These are phyloP conservation scores for Anoplopoma fimbria DNA, from an alignment of 2,113 vertebrate species.

Conservation along the genomic window DNA sequence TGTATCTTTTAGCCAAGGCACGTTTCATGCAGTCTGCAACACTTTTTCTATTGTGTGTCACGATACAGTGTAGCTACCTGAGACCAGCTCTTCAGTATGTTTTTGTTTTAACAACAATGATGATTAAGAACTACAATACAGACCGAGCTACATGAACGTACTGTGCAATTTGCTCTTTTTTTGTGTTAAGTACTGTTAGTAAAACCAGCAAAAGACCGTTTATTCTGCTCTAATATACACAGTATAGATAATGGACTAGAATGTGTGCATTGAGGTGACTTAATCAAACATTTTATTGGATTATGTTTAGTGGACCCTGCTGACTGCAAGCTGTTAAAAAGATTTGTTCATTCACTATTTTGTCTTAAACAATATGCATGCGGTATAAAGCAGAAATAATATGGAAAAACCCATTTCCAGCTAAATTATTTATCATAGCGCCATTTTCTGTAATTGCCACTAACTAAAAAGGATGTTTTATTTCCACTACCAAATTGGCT, in stretches of 20 bases:
- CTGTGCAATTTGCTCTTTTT: slow-evolving; percentile 34
- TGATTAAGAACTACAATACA: slow-evolving; percentile 27
- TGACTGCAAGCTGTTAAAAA: slow-evolving; percentile 53
- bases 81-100: slow-evolving; percentile 62
- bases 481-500: slow-evolving; percentile 5
- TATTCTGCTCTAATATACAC: slow-evolving; percentile 49
- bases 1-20: slow-evolving; percentile 81
- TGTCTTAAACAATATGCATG: slow-evolving; percentile 56
- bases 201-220: slow-evolving; percentile 65
- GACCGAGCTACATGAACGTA: slow-evolving; percentile 29
- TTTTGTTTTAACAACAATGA: slow-evolving; percentile 54
- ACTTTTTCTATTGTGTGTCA: slow-evolving; percentile 69
- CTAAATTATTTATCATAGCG: slow-evolving; percentile 18
- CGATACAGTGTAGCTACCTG: slow-evolving; percentile 57
- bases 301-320: slow-evolving; percentile 34
- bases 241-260: slow-evolving; percentile 40
- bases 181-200: slow-evolving; percentile 48
- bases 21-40: slow-evolving; percentile 70
- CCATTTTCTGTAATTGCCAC: slow-evolving; percentile 25
- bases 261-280: slow-evolving; percentile 35
- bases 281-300: slow-evolving; percentile 38
- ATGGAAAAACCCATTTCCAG: slow-evolving; percentile 16
- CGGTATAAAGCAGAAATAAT: slow-evolving; percentile 39
- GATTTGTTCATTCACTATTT: slow-evolving; percentile 33
- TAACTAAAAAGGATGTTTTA: slow-evolving; percentile 2